Conservation (phyloP, 30 jellyfish, hydroid and myxozoan species). For the Phacellophora camtschatica region DNA sequence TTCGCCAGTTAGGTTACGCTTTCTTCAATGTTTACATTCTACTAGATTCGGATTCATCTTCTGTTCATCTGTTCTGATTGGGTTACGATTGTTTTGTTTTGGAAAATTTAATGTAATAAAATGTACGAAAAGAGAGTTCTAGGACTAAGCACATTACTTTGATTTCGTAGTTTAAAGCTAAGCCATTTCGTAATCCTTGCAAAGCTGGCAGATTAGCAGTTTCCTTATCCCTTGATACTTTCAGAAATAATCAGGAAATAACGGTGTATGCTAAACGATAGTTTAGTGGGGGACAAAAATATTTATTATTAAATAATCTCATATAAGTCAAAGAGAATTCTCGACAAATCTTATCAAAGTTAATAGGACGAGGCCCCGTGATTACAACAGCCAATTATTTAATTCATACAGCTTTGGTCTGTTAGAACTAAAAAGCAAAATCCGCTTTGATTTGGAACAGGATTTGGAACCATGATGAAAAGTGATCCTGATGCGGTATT, state of each 20-base stretch:
- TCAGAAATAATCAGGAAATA: constrained; percentile 71
- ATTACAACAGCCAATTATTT: constrained; percentile 43
- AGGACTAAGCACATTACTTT: constrained; percentile 65
- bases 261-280: constrained; percentile 67
- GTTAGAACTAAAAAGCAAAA: constrained; percentile 7
- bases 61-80: constrained; percentile 3
- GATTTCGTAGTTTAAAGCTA: no score
- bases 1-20: no score
- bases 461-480: constrained; percentile 19
- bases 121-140: constrained; percentile 24
- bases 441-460: constrained; percentile 17
- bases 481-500: not conserved
- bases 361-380: constrained; percentile 35
- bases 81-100: constrained; percentile 15
- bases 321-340: constrained; percentile 40
- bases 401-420: not conserved
- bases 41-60: not conserved
- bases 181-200: constrained; percentile 61
- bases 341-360: constrained; percentile 26
- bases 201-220: constrained; percentile 62
- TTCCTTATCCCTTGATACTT: constrained; percentile 60
- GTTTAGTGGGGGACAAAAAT: constrained; percentile 45
- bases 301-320: constrained; percentile 48
- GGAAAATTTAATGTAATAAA: not conserved
- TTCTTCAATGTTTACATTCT: no score